Evolutionary conservation across 2,113 vertebrate genomes (phyloP).

Genomic region (Stegostoma tigrinum): DNA sequence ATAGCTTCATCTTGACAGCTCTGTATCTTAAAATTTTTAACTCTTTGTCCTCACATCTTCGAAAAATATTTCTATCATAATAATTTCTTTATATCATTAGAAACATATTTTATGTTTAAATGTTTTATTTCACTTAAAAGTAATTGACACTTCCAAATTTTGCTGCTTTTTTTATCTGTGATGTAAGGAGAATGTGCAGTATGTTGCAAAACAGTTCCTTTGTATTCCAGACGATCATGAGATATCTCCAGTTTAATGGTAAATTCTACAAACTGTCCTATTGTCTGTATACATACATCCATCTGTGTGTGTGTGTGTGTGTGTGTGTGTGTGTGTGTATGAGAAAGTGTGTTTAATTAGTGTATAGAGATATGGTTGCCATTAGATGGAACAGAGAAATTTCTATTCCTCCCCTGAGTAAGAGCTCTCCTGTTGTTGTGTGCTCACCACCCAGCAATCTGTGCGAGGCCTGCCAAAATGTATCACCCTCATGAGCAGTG

Average conservation of each 20-base stretch:
- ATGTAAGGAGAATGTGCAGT: not conserved
- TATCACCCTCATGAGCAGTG: conserved; percentile 30
- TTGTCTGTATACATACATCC: not conserved
- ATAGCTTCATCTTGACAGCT: not conserved
- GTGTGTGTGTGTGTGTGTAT: too few species aligned
- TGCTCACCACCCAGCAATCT: not conserved
- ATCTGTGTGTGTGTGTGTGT: not conserved
- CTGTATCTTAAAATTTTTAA: not conserved
- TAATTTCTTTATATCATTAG: not conserved
- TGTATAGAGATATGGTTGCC: not conserved
- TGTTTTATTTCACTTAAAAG: not conserved
- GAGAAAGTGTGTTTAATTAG: not conserved
- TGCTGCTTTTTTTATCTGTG: not conserved
- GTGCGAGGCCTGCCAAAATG: conserved; percentile 17
- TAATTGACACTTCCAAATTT: not conserved
- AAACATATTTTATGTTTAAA: not conserved
- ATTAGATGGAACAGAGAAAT: not conserved
- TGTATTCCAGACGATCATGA: not conserved
- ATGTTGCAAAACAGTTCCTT: not conserved
- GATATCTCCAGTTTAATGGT: not conserved
- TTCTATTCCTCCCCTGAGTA: not conserved
- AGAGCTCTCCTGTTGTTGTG: not conserved
- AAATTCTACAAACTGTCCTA: not conserved
- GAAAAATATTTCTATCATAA: not conserved
- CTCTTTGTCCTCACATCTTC: not conserved